Evolutionary conservation across 2,797 vertebrate species (phyloP).

Genomic region (Poecilia gillii): DNA sequence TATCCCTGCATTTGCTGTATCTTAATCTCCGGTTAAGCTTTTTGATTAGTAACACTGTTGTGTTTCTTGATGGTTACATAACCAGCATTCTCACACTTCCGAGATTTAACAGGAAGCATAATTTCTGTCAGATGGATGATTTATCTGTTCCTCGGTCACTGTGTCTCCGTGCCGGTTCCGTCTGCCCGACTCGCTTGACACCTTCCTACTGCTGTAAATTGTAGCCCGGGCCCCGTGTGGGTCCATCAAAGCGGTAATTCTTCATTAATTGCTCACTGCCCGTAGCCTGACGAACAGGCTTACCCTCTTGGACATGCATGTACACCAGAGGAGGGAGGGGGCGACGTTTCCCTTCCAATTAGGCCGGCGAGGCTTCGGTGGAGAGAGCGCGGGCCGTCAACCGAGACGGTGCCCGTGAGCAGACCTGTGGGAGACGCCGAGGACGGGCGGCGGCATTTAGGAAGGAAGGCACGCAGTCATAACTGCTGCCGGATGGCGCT

Average conservation of each 20-base stretch:
- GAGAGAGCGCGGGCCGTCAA: slow-evolving; percentile 52
- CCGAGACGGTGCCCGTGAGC: slow-evolving; percentile 25
- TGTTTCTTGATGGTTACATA: not conserved
- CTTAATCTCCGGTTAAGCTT: not conserved
- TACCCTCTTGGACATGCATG: slow-evolving; percentile 52
- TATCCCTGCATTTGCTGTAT: not conserved
- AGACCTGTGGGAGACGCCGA: slow-evolving; percentile 36
- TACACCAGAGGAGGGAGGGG: slow-evolving; percentile 24
- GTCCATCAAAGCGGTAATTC: slow-evolving; percentile 55
- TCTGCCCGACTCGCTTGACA: slow-evolving; percentile 21
- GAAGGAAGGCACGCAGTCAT: slow-evolving; percentile 21
- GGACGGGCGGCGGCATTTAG: slow-evolving; percentile 31
- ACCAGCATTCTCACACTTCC: not conserved
- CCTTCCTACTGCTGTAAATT: slow-evolving; percentile 49
- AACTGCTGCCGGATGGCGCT: slow-evolving; percentile 1
- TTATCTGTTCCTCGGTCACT: slow-evolving; percentile 10
- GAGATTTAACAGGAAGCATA: not conserved
- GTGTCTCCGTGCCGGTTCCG: slow-evolving; percentile 20
- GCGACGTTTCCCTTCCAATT: slow-evolving; percentile 72
- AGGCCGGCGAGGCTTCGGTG: slow-evolving; percentile 60
- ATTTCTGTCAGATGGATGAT: slow-evolving; percentile 5
- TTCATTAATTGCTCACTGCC: slow-evolving; percentile 70
- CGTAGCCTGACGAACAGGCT: slow-evolving; percentile 46
- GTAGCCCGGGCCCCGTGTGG: slow-evolving; percentile 31
- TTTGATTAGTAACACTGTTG: not conserved